Base-by-base conservation (phyloP, 2,797 vertebrate genomes). In the Mus minutoides region DNA sequence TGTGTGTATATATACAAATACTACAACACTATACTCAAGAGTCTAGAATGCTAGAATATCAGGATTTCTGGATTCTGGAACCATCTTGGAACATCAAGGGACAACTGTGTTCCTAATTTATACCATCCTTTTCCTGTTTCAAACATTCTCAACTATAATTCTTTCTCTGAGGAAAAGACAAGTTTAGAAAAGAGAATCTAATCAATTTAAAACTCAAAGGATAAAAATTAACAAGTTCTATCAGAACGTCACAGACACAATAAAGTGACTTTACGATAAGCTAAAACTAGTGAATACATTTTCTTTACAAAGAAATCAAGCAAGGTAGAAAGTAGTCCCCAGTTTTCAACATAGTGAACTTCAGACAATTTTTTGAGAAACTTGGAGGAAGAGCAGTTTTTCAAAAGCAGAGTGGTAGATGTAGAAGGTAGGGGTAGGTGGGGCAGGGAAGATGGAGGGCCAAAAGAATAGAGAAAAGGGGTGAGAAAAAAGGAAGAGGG, bases 151-250 rank as follows among this genome's bases (percentile, higher is more conserved):
- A 90, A 77, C 26, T 69, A 43, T 26, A 92, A 73, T 80, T 78
- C 9, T 90, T 83, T 88, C 60, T 88, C 34, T 6, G 16, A 93
- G 67, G 94, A 91, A 92, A 85, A 29, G 31, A 34, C 58, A 73
- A 37, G 4, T 49, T 95, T 71, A 54, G 43, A 94, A 92, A 94
- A 71, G 56, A 92, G 37, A 92, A 90, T 76, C 58, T 37, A 52
- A 46, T 92, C 21, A 62, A 88, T 49, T 52, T 34, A 56, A 94
- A 94, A 95, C 49, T 56, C 37, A 94, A 90, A 85, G 21, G 26
- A 78, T 78, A 83, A 52, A 56, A 49, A 49, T 73, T 93, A 84
- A 24, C 14, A 76, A 54, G 91, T 77, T 84, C 21, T 64, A 49
- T 56, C 34, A 56, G 43, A 64, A 64, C 60, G 31, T 64, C 56